phyloP scores from a whole-genome alignment of 2,797 vertebrate genomes.

The Zalophus californianus region DNA sequence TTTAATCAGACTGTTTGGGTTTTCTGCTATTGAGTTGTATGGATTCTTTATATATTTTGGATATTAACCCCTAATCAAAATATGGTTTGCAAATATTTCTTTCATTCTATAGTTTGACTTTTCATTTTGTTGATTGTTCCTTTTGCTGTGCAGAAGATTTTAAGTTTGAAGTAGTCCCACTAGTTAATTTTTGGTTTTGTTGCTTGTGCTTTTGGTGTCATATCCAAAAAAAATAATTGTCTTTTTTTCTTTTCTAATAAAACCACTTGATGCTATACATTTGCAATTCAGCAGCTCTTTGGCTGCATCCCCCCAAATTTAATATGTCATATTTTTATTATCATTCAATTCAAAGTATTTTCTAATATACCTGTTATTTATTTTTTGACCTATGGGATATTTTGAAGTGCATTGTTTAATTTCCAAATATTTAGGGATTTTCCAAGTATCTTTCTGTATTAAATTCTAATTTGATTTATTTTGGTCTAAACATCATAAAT shows the following conservation, averaged over 20 bases:
- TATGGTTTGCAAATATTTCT: not conserved
- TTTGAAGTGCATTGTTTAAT: not conserved
- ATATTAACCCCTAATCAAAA: not conserved
- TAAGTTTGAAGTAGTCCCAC: not conserved
- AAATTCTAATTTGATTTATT: conserved; percentile 2
- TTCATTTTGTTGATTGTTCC: not conserved
- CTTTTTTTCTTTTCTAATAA: not conserved
- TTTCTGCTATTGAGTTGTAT: not conserved
- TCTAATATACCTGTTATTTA: not conserved
- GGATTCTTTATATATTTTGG: not conserved
- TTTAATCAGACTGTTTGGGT: not conserved
- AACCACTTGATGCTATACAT: not conserved
- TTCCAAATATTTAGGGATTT: not conserved
- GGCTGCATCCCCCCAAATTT: not conserved
- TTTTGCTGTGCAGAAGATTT: not conserved
- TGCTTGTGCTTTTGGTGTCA: not conserved
- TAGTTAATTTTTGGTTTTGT: not conserved
- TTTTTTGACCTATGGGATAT: not conserved
- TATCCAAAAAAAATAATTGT: not conserved
- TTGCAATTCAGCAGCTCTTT: not conserved
- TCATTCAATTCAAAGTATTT: not conserved
- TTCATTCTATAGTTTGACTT: not conserved
- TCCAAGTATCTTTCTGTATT: not conserved
- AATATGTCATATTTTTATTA: not conserved
- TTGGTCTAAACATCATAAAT: not conserved